Conservation (phyloP, 30 jellyfish, hydroid and myxozoan species). For the Catostylus mosaicus region DNA sequence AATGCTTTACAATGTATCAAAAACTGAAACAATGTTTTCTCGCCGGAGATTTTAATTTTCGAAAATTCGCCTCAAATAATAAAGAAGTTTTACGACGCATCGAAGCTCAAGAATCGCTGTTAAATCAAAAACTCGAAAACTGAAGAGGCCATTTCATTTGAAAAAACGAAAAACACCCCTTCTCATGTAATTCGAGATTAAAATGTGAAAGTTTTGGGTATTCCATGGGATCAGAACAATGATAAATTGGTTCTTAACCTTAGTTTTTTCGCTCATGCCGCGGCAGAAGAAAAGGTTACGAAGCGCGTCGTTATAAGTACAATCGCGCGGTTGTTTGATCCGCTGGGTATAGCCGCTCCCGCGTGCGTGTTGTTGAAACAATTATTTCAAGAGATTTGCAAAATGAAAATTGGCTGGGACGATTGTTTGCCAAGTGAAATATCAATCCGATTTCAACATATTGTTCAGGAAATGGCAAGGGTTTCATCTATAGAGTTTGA, state of each 20-base stretch:
- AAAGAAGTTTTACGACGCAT: neutral
- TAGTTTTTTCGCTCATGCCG: neutral
- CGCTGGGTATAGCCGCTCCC: slow-evolving; percentile 42
- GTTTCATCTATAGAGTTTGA: neutral
- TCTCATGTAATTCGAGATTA: neutral
- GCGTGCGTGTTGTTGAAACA: slow-evolving; percentile 9
- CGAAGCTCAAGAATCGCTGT: neutral
- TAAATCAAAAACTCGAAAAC: neutral
- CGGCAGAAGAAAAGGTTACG: slow-evolving; percentile 1
- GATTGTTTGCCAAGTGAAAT: neutral
- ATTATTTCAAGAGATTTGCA: slow-evolving; percentile 45
- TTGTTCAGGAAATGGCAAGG: neutral
- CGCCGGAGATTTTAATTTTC: slow-evolving; percentile 25
- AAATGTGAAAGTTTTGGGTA: slow-evolving; percentile 28
- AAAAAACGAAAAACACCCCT: neutral
- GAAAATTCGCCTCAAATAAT: slow-evolving; percentile 27
- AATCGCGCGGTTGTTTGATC: slow-evolving; percentile 39
- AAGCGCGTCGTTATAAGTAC: slow-evolving; percentile 20
- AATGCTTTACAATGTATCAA: slow-evolving; percentile 11
- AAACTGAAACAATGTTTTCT: neutral
- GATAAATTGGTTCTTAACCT: slow-evolving; percentile 6
- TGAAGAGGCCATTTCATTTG: neutral
- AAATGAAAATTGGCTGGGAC: slow-evolving; percentile 1
- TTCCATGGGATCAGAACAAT: slow-evolving; percentile 9
- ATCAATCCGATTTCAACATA: neutral